Evolutionary conservation across 2,888 invertebrate species (phyloP).

Genomic region (Crematogaster levior): DNA sequence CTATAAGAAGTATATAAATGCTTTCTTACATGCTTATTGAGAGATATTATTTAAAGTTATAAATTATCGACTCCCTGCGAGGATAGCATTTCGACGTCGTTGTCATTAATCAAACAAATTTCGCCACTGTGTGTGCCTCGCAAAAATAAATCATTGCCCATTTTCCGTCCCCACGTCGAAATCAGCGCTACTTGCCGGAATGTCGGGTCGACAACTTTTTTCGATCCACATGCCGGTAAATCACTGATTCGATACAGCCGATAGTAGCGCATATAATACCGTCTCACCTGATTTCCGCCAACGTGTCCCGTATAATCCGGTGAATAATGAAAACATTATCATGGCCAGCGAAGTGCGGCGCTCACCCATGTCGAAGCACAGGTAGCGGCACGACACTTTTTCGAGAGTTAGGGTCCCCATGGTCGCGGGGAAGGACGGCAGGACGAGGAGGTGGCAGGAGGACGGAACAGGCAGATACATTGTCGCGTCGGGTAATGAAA

Average conservation of each 20-base stretch:
- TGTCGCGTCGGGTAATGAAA: constrained; percentile 79
- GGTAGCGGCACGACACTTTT: constrained; percentile 68
- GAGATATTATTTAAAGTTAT: constrained; percentile 40
- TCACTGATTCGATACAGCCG: constrained; percentile 69
- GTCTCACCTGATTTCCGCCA: constrained; percentile 74
- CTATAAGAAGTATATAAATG: not conserved
- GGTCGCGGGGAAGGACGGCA: not conserved
- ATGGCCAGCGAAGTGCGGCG: constrained; percentile 67
- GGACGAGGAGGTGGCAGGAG: not conserved
- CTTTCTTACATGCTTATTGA: not conserved
- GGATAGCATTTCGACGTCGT: not conserved
- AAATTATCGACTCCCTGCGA: not conserved
- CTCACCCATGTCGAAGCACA: constrained; percentile 60
- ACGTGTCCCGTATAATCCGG: constrained; percentile 73
- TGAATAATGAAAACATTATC: constrained; percentile 80
- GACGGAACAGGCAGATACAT: constrained; percentile 71
- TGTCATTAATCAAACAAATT: constrained; percentile 32
- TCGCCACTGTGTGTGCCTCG: constrained; percentile 2
- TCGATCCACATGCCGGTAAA: constrained; percentile 61
- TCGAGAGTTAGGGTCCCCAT: constrained; percentile 31
- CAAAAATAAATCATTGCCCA: constrained; percentile 30
- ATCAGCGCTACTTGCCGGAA: constrained; percentile 28
- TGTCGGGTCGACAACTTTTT: constrained; percentile 46
- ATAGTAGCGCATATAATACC: constrained; percentile 70
- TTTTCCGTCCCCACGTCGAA: constrained; percentile 2